phyloP scores from a whole-genome alignment of 2,113 vertebrate species.

The Chauna torquata region DNA sequence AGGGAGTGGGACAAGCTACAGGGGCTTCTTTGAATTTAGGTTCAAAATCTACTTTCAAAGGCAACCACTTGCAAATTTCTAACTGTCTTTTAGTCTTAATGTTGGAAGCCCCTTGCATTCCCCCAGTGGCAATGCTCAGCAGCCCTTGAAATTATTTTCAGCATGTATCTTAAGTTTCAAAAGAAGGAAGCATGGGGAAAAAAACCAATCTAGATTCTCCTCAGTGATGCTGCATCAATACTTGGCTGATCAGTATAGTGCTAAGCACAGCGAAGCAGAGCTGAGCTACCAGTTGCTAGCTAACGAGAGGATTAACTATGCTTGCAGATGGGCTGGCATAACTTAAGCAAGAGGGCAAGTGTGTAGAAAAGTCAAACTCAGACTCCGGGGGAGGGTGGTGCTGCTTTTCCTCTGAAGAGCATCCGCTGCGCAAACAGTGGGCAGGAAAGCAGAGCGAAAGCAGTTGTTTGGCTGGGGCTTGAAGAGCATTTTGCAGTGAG shows the following conservation, averaged over 20 bases:
- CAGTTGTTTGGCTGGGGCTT: neutral
- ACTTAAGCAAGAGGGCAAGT: conserved; percentile 10
- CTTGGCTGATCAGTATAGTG: conserved; percentile 54
- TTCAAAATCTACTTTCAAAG: conserved; percentile 62
- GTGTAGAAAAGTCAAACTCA: neutral
- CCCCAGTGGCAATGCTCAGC: conserved; percentile 63
- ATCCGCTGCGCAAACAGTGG: neutral
- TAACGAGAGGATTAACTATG: conserved; percentile 52
- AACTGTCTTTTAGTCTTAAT: conserved; percentile 48
- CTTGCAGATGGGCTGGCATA: conserved; percentile 34
- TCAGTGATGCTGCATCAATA: conserved; percentile 58
- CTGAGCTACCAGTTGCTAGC: conserved; percentile 26
- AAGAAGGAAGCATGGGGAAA: conserved; percentile 32
- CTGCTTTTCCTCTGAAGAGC: neutral
- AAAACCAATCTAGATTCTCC: conserved; percentile 56
- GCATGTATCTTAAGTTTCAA: conserved; percentile 62
- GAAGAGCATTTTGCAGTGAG: neutral
- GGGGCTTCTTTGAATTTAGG: conserved; percentile 3
- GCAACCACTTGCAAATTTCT: conserved; percentile 55
- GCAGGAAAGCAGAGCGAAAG: neutral
- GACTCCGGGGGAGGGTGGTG: neutral
- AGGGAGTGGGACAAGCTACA: neutral
- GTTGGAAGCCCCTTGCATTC: conserved; percentile 55
- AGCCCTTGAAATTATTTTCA: conserved; percentile 77
- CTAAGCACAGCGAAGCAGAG: conserved; percentile 36